Percentiles rank a stretch among this genome's conserved stretches.
Conservation (phyloP, 2,888 invertebrate species). For the Agrotis segetum region DNA sequence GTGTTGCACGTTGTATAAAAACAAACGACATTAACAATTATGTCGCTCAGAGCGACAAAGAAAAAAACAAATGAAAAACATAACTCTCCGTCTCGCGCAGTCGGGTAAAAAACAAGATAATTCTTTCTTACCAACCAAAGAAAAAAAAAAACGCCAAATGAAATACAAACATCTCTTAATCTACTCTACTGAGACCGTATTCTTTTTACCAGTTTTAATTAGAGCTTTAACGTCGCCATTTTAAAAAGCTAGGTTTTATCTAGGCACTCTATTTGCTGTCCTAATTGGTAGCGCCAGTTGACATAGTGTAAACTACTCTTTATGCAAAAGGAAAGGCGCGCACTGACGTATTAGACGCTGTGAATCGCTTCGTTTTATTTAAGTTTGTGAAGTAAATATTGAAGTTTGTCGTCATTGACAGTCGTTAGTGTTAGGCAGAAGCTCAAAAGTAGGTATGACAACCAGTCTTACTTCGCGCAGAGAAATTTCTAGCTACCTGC, state of each 20-base stretch:
- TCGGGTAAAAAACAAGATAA: not conserved
- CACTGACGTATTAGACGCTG: not conserved
- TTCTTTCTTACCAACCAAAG: not conserved
- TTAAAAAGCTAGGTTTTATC: conserved; percentile 35
- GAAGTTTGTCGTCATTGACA: no score
- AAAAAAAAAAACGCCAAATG: not conserved
- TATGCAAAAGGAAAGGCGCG: conserved; percentile 24
- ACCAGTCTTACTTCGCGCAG: no score
- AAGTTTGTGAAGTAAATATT: not conserved
- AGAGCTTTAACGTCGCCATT: conserved; percentile 26
- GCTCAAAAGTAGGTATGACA: no score
- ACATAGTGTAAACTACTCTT: conserved; percentile 34
- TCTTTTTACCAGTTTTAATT: conserved; percentile 43
- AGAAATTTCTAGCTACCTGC: no score
- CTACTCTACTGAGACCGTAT: not conserved
- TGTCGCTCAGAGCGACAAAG: no score
- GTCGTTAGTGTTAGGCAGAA: no score
- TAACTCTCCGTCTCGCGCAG: no score
- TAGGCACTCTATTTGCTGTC: conserved; percentile 46
- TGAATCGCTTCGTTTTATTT: not conserved
- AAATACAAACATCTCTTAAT: conserved; percentile 27
- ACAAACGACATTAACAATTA: no score
- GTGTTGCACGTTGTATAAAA: no score
- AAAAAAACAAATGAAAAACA: no score
- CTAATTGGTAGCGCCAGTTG: conserved; percentile 55